Conservation (phyloP, 2,888 invertebrate species). For the Oscheius sp. region DNA sequence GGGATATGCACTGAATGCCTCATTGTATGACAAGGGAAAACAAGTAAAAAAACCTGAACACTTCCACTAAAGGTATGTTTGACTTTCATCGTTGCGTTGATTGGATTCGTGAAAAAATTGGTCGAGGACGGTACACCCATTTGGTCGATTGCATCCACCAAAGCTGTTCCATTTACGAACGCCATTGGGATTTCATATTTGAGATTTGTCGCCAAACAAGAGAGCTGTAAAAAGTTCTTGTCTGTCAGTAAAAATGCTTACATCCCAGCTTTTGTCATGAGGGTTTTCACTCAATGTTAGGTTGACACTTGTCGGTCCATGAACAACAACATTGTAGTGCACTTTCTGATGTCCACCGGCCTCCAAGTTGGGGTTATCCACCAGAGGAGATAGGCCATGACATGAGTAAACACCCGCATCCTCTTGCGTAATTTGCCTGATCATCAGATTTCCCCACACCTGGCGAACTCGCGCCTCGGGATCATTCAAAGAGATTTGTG, state of each 20-base stretch:
- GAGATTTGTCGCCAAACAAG: slow-evolving; percentile 63
- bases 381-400: slow-evolving; percentile 50
- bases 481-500: slow-evolving; percentile 55
- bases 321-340: slow-evolving; percentile 65
- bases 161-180: slow-evolving; percentile 65
- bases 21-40: background rate
- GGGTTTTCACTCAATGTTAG: slow-evolving; percentile 48
- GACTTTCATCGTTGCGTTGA: slow-evolving; percentile 62
- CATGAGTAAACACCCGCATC: slow-evolving; percentile 58
- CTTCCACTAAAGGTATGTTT: slow-evolving; percentile 61
- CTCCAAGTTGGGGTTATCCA: slow-evolving; percentile 15
- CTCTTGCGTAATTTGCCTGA: slow-evolving; percentile 40
- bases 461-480: slow-evolving; percentile 60
- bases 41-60: slow-evolving; percentile 56
- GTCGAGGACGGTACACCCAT: slow-evolving; percentile 64
- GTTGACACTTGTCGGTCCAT: slow-evolving; percentile 63
- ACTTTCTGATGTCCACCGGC: slow-evolving; percentile 42
- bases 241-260: slow-evolving; percentile 40
- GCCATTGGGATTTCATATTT: slow-evolving; percentile 71
- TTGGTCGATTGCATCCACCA: slow-evolving; percentile 62
- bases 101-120: slow-evolving; percentile 70
- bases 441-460: slow-evolving; percentile 67
- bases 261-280: slow-evolving; percentile 53
- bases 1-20: slow-evolving; percentile 66
- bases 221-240: slow-evolving; percentile 48